phyloP scores from a whole-genome alignment of 2,797 vertebrate species.

The Siniperca obscura region DNA sequence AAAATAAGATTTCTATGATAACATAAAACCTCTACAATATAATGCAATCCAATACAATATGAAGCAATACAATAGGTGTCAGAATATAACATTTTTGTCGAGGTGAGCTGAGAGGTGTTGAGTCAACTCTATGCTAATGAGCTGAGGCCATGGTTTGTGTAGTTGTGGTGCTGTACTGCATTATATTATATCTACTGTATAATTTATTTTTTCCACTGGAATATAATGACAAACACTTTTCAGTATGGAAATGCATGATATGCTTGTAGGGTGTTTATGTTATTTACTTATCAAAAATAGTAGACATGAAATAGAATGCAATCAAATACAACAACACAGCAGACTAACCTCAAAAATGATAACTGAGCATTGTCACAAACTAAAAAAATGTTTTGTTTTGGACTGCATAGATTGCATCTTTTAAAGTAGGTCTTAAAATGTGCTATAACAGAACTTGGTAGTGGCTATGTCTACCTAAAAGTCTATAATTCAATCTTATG shows the following conservation, averaged over 20 bases:
- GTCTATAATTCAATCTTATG: background rate
- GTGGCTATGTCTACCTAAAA: background rate
- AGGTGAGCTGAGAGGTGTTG: background rate
- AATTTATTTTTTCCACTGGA: background rate
- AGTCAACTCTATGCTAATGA: background rate
- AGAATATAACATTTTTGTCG: no score
- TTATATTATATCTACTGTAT: background rate
- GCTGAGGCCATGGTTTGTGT: background rate
- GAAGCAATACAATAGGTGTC: background rate
- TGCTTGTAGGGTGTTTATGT: background rate
- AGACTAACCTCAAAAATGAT: background rate
- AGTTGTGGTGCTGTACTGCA: background rate
- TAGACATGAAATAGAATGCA: background rate
- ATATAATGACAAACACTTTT: background rate
- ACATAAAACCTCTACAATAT: background rate
- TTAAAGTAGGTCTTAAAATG: background rate
- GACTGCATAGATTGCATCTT: background rate
- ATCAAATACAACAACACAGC: background rate
- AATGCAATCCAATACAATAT: background rate
- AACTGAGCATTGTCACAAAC: no score
- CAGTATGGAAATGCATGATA: background rate
- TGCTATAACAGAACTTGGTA: background rate
- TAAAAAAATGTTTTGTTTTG: background rate
- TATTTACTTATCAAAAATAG: background rate
- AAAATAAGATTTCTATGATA: background rate